Evolutionary conservation across 2,797 vertebrate species (phyloP).

Genomic region (Syngnathus acus): DNA sequence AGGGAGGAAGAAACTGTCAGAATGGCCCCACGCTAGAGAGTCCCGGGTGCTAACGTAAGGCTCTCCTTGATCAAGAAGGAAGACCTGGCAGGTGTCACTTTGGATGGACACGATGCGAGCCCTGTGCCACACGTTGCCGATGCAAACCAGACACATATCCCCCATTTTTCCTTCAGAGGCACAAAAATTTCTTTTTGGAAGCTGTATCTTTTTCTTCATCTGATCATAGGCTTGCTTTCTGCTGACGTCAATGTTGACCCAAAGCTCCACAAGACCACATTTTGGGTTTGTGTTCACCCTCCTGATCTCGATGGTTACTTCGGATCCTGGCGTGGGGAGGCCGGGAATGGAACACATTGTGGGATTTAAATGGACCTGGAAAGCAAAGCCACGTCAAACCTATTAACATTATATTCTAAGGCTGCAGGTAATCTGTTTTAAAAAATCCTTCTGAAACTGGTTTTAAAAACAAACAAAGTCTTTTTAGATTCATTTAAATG

Average conservation of each 20-base stretch:
- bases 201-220: slow-evolving; percentile 69
- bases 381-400: background rate
- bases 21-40: slow-evolving; percentile 67
- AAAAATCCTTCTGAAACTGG: too few relatives aligned
- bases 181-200: slow-evolving; percentile 47
- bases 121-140: slow-evolving; percentile 73
- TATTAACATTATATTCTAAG: background rate
- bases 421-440: background rate
- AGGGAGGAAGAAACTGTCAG: slow-evolving; percentile 74
- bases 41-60: slow-evolving; percentile 28
- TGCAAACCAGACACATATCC: slow-evolving; percentile 71
- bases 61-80: slow-evolving; percentile 80
- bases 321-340: slow-evolving; percentile 56
- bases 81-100: slow-evolving; percentile 61
- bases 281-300: slow-evolving; percentile 66
- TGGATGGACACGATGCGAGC: slow-evolving; percentile 70
- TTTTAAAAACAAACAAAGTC: background rate
- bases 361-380: slow-evolving; percentile 17
- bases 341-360: slow-evolving; percentile 64
- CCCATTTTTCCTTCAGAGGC: slow-evolving; percentile 56
- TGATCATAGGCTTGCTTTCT: slow-evolving; percentile 57
- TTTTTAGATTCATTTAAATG: background rate
- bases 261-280: slow-evolving; percentile 73
- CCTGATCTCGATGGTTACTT: slow-evolving; percentile 65
- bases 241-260: slow-evolving; percentile 70